Conservation (phyloP, 2,888 invertebrate species). For the Hydropsyche betteni region DNA sequence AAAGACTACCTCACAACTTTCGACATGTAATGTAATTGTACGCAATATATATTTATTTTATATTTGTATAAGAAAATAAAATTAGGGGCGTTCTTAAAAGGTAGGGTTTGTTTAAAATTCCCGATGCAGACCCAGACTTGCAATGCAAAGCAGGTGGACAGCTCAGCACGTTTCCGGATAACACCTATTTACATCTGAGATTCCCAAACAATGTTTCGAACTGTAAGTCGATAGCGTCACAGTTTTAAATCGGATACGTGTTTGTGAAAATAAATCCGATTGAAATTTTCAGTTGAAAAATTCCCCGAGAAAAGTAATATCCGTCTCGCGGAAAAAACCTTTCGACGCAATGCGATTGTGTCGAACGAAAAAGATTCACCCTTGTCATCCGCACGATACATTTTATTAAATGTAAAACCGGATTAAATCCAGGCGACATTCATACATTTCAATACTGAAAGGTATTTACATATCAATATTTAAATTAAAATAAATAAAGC, state of each 20-base stretch:
- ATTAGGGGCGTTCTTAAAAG: background rate
- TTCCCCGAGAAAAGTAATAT: slow-evolving; percentile 8
- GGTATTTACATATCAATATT: too few species aligned
- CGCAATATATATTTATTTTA: background rate
- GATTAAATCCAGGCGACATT: too few species aligned
- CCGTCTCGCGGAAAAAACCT: slow-evolving; percentile 3
- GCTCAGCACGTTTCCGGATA: slow-evolving; percentile 35
- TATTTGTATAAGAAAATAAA: background rate
- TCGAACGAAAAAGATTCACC: slow-evolving; percentile 12
- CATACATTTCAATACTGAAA: too few species aligned
- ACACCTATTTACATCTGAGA: slow-evolving; percentile 15
- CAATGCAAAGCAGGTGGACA: slow-evolving; percentile 40
- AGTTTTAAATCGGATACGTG: slow-evolving; percentile 3
- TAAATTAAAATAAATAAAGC: too few species aligned
- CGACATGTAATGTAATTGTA: background rate
- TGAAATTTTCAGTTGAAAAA: background rate
- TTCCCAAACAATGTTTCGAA: slow-evolving; percentile 16
- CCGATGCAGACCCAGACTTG: slow-evolving; percentile 5
- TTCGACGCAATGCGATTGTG: background rate
- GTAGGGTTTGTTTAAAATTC: slow-evolving; percentile 26
- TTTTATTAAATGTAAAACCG: too few species aligned
- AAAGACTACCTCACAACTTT: background rate
- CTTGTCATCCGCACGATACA: background rate
- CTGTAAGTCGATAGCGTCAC: background rate
- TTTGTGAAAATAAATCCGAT: slow-evolving; percentile 1